These are phyloP conservation scores for Aphaenogaster floridana DNA, from an alignment of 1,140 invertebrate species.

Conservation along the genomic window DNA sequence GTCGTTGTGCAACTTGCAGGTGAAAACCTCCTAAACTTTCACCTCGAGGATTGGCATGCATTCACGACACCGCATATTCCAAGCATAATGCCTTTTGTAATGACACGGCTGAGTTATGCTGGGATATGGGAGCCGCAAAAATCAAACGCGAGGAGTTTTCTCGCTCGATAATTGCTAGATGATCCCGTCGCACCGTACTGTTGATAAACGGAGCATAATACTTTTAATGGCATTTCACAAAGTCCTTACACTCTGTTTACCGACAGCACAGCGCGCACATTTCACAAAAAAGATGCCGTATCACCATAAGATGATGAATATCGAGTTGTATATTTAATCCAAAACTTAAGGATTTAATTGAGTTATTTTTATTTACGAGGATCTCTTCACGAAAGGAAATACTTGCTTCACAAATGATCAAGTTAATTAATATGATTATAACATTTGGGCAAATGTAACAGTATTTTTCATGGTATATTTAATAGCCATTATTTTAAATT, in stretches of 20 bases:
- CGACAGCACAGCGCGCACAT: slow-evolving; percentile 69
- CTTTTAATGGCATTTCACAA: slow-evolving; percentile 71
- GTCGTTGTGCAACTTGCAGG: neutral
- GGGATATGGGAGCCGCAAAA: slow-evolving; percentile 76
- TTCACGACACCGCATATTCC: slow-evolving; percentile 75
- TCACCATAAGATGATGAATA: neutral
- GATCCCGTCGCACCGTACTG: slow-evolving; percentile 67
- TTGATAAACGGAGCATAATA: slow-evolving; percentile 83
- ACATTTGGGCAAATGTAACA: neutral
- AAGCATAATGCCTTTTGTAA: slow-evolving; percentile 79
- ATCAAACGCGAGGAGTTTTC: neutral
- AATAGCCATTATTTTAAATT: neutral
- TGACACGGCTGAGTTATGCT: slow-evolving; percentile 74
- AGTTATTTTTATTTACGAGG: neutral
- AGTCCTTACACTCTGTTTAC: slow-evolving; percentile 83
- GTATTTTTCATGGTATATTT: neutral
- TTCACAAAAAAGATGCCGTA: neutral
- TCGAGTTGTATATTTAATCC: neutral
- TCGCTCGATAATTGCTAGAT: slow-evolving; percentile 30
- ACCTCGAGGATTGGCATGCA: slow-evolving; percentile 15
- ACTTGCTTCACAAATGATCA: neutral
- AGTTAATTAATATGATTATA: neutral
- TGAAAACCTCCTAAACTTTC: neutral
- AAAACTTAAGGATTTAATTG: neutral
- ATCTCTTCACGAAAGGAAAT: neutral